A percentile compares a stretch with the other conserved stretches of the same genome.
Conservation (phyloP, 2,797 vertebrate genomes). For the Cebuella pygmaea region DNA sequence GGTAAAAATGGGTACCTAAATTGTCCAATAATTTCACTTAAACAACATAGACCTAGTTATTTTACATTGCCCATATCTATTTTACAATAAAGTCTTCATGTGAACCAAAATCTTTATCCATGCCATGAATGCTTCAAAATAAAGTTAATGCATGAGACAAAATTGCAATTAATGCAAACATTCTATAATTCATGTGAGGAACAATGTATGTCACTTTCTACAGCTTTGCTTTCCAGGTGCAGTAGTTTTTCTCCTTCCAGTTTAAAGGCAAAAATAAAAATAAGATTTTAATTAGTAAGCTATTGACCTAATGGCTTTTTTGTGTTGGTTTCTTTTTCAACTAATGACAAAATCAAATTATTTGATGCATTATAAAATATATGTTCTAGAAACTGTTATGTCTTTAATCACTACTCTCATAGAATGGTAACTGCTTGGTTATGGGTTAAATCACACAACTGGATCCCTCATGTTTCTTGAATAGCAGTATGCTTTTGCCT, state of each 20-base stretch:
- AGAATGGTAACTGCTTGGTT: not conserved
- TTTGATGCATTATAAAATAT: conserved; percentile 1
- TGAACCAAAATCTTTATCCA: not conserved
- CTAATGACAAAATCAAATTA: not conserved
- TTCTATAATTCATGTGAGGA: not conserved
- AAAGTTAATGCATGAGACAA: not conserved
- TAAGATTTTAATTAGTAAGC: conserved; percentile 17
- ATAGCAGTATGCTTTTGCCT: not conserved
- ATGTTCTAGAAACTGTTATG: not conserved
- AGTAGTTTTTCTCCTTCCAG: not conserved
- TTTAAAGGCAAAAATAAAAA: not conserved
- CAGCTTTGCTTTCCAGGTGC: conserved; percentile 4
- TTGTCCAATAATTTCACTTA: not conserved
- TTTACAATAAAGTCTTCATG: not conserved
- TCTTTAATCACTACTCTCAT: not conserved
- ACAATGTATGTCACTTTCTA: not conserved
- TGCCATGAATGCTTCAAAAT: not conserved
- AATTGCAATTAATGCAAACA: not conserved
- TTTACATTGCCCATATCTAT: not conserved
- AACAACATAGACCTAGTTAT: not conserved
- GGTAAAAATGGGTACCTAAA: not conserved
- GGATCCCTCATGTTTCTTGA: not conserved
- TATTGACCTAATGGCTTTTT: not conserved
- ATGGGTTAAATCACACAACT: not conserved
- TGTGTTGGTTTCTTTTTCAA: rapidly evolving